Evolutionary conservation across 2,888 invertebrate species (phyloP).

Genomic region (Megalurothrips usitatus): DNA sequence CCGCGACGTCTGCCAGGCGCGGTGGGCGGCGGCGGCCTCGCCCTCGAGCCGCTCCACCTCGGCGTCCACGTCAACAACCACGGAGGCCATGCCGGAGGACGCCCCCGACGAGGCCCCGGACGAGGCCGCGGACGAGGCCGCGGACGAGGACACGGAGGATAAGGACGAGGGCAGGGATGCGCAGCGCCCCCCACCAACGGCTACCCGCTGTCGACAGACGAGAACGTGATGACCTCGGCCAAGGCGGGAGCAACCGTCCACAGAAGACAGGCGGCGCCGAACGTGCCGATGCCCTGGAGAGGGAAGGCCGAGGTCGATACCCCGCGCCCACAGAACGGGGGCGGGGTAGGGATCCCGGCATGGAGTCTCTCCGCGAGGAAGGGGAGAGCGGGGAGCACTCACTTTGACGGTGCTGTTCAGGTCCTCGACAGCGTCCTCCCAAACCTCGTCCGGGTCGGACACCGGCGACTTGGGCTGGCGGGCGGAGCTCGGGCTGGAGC

Average conservation of each 20-base stretch:
- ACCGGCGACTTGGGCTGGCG: neutral
- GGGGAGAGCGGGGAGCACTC: neutral
- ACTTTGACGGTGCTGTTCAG: neutral
- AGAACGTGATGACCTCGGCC: neutral
- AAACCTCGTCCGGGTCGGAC: neutral
- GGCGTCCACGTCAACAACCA: neutral
- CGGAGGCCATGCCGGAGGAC: neutral
- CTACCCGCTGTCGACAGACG: neutral
- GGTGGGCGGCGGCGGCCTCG: neutral
- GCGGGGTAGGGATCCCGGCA: neutral
- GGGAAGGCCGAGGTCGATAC: too few species aligned
- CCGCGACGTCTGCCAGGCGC: neutral
- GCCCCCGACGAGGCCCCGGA: too few species aligned
- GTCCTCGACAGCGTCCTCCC: constrained; percentile 11
- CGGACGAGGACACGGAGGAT: too few species aligned
- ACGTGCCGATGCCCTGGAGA: neutral
- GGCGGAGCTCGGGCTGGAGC: neutral
- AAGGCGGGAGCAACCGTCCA: neutral
- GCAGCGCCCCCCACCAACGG: neutral
- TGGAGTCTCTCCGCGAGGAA: neutral
- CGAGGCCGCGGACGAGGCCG: too few species aligned
- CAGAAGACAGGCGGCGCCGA: neutral
- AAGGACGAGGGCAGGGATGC: too few species aligned
- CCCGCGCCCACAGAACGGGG: neutral
- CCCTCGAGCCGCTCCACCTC: constrained; percentile 4